Conservation (phyloP, 2,888 invertebrate species). For the Ophion ventricosus region DNA sequence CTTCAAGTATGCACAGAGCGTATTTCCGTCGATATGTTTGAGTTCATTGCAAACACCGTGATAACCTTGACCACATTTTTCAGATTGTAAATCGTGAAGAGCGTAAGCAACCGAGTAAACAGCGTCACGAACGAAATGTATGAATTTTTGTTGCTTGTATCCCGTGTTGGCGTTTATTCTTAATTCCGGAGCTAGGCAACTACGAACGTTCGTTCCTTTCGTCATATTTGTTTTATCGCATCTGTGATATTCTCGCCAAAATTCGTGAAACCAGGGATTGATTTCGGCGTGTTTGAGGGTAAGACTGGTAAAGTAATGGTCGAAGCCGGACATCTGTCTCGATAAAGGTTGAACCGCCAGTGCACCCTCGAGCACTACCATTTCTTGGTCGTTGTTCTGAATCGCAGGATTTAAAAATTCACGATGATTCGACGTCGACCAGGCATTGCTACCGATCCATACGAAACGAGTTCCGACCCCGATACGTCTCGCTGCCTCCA, state of each 20-base stretch:
- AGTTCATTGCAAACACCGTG: slow-evolving; percentile 82
- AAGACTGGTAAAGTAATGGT: slow-evolving; percentile 83
- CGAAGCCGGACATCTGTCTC: slow-evolving; percentile 83
- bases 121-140: slow-evolving; percentile 85
- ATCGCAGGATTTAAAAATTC: slow-evolving; percentile 69
- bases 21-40: slow-evolving; percentile 81
- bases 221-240: slow-evolving; percentile 63
- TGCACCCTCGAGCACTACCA: slow-evolving; percentile 83
- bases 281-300: slow-evolving; percentile 75
- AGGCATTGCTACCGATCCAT: slow-evolving; percentile 85
- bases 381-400: slow-evolving; percentile 72
- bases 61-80: slow-evolving; percentile 78
- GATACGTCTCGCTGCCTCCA: slow-evolving; percentile 82
- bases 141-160: slow-evolving; percentile 82
- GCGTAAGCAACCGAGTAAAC: slow-evolving; percentile 85
- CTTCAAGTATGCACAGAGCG: slow-evolving; percentile 81
- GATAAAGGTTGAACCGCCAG: slow-evolving; percentile 85
- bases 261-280: slow-evolving; percentile 85
- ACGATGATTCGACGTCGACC: slow-evolving; percentile 81
- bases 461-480: slow-evolving; percentile 80
- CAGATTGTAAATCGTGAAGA: slow-evolving; percentile 82
- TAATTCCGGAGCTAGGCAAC: slow-evolving; percentile 67
- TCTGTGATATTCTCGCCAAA: slow-evolving; percentile 83
- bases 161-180: slow-evolving; percentile 69
- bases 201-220: neutral